Base-by-base conservation (phyloP, 2,888 invertebrate genomes). In the Taenaris catops region DNA sequence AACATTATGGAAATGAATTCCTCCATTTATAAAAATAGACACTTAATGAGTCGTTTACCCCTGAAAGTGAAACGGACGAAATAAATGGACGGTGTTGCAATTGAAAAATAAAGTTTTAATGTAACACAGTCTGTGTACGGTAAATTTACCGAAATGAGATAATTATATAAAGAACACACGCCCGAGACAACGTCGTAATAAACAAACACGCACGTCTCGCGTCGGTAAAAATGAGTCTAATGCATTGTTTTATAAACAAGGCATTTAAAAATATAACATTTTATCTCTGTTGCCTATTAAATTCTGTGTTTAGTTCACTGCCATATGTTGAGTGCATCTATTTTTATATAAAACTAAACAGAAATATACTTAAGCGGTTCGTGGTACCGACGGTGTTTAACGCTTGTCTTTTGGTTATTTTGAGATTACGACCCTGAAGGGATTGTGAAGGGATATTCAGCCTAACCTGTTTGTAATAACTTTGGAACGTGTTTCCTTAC, bases 231-330 rank as follows among this genome's bases (percentile, higher is more conserved):
- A 60, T 46, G 44, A 24, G 36, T 45, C 63, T 71, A 76, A 78
- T 75, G 76, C 74, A 71, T 73, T 79, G 79, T 80, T 73, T 68
- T 66, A 56, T 55, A 76, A 79, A 81, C 76, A 76, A 61, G 55
- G 48, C 46, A 42, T 49, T 52, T 55, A 53, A 54, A 57, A 62
- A 50, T 55, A 47, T 35, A 46, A 45, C 51, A 46, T 53, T 51
- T 53, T 12, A 11, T 31, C 25, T 38, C 38, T 44, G 34, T 29
- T 44, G 17, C 32, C 36, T 34, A 41, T 38, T 38, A 18, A 34
- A 35, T 25, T 34, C 11, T 8, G 10, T 19, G 29, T 35, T n/a
- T 34, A 44, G 45, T 44, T 46, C 49, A 47, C 49, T 48, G 41
- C 49, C 50, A 51, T 48, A 50, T 49, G 49, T 44, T 55, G 73